Evolutionary conservation across 2,113 vertebrate species (phyloP).

Genomic region (Ceyx melanurus): DNA sequence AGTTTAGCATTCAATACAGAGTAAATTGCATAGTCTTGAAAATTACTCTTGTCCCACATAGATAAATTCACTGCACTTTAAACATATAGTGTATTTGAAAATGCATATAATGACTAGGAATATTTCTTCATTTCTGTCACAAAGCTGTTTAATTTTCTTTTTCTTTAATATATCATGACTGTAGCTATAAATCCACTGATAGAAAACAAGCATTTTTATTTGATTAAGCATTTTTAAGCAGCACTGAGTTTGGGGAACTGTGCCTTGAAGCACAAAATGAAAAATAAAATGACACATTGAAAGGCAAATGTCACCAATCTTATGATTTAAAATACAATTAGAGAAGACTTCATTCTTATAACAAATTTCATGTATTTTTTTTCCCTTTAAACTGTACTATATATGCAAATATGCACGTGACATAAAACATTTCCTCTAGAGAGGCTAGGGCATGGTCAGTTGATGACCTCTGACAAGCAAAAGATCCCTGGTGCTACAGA

Average conservation of each 20-base stretch:
- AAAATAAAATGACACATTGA: neutral
- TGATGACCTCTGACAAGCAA: neutral
- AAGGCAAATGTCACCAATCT: conserved; percentile 32
- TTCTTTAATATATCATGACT: conserved; percentile 1
- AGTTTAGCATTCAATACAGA: neutral
- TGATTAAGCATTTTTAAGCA: conserved; percentile 45
- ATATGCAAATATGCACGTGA: neutral
- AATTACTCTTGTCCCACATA: neutral
- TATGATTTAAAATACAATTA: conserved; percentile 45
- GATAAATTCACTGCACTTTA: conserved; percentile 14
- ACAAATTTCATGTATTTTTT: neutral
- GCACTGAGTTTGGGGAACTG: neutral
- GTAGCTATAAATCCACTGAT: neutral
- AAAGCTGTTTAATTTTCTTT: neutral
- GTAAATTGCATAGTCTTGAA: neutral
- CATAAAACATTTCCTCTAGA: neutral
- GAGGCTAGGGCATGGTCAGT: neutral
- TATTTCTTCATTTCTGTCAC: conserved; percentile 39
- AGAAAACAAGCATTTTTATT: conserved; percentile 20
- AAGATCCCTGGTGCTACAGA: neutral
- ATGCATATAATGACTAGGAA: neutral
- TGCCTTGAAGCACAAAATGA: conserved; percentile 13
- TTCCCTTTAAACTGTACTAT: neutral
- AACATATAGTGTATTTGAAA: neutral
- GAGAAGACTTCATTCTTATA: neutral